Conservation (phyloP, 2,888 invertebrate genomes). For the Lottia gigantea region DNA sequence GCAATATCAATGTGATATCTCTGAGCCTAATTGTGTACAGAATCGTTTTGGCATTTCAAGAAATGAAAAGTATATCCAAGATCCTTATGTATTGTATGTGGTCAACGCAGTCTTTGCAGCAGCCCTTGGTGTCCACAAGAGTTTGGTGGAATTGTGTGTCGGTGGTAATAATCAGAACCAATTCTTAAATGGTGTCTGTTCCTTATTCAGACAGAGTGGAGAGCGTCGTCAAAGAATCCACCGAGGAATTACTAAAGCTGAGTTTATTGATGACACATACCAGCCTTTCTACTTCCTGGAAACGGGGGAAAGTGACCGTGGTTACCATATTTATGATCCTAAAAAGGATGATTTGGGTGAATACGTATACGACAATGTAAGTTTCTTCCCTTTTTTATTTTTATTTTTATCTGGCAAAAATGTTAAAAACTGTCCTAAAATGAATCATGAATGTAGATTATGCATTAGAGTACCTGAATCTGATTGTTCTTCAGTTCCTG, state of each 20-base stretch:
- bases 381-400: constrained; percentile 14
- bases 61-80: constrained; percentile 53
- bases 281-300: constrained; percentile 57
- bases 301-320: constrained; percentile 59
- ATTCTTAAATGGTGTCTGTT: constrained; percentile 45
- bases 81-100: constrained; percentile 62
- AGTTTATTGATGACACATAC: constrained; percentile 53
- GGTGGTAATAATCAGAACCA: constrained; percentile 16
- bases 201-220: constrained; percentile 47
- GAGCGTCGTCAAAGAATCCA: constrained; percentile 51
- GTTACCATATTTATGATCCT: constrained; percentile 61
- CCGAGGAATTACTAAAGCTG: constrained; percentile 42
- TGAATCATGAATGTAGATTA: too few relatives aligned
- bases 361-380: constrained; percentile 31
- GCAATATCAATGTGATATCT: constrained; percentile 30
- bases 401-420: constrained; percentile 4
- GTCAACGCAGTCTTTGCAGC: constrained; percentile 63
- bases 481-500: too few relatives aligned
- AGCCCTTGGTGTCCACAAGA: constrained; percentile 55
- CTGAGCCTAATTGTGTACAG: constrained; percentile 25
- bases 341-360: constrained; percentile 7
- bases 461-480: too few relatives aligned
- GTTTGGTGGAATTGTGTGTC: constrained; percentile 44
- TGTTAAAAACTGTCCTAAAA: too few relatives aligned
- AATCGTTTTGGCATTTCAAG: constrained; percentile 45